phyloP scores from a whole-genome alignment of 2,888 invertebrate species.

The Augiades crinisus region DNA sequence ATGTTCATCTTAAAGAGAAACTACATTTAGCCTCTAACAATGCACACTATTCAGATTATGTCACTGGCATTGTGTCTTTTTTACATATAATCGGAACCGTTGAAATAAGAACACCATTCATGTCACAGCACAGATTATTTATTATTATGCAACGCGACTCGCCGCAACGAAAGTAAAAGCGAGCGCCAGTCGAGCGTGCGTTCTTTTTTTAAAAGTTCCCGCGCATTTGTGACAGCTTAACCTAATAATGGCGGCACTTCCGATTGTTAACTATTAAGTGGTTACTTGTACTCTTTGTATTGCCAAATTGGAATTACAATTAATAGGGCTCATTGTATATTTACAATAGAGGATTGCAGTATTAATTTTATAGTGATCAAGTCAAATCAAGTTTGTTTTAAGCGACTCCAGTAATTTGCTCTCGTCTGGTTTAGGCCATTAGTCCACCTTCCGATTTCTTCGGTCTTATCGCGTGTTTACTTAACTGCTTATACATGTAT shows the following conservation, averaged over 20 bases:
- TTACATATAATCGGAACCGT: conserved; percentile 33
- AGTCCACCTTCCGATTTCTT: too few species aligned
- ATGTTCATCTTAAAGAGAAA: conserved; percentile 14
- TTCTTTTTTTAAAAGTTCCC: conserved; percentile 38
- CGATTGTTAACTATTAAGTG: conserved; percentile 5
- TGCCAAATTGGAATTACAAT: too few species aligned
- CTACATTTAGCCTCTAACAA: conserved; percentile 17
- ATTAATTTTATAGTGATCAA: too few species aligned
- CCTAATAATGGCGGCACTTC: conserved; percentile 1
- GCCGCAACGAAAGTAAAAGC: conserved; percentile 68
- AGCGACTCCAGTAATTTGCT: too few species aligned
- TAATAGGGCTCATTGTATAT: too few species aligned
- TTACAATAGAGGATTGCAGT: too few species aligned
- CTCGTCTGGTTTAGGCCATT: too few species aligned
- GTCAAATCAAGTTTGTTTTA: too few species aligned
- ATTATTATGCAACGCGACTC: conserved; percentile 59
- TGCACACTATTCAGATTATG: conserved; percentile 36
- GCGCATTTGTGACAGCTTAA: conserved; percentile 23
- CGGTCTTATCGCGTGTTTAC: too few species aligned
- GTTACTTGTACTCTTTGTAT: too few species aligned
- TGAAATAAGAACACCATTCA: conserved; percentile 51
- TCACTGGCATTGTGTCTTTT: conserved; percentile 38
- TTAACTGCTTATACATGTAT: too few species aligned
- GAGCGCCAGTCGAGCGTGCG: conserved; percentile 51
- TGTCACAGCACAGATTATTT: conserved; percentile 43